Evolutionary conservation across 2,888 invertebrate species (phyloP).

Genomic region (Orchestes rusci): DNA sequence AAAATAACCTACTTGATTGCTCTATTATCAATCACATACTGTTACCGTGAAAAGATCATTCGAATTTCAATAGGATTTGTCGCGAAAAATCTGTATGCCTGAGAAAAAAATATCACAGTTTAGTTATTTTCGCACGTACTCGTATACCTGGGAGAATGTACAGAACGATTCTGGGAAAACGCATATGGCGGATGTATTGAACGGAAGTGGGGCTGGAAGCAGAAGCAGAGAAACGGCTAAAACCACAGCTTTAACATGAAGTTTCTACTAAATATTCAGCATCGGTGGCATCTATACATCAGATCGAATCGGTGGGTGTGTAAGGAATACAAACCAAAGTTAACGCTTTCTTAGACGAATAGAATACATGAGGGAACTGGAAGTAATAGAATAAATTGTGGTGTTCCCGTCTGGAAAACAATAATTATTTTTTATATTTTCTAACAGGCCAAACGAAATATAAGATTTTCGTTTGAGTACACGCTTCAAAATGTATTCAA

Average conservation of each 20-base stretch:
- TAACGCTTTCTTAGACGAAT: slow-evolving; percentile 22
- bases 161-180: slow-evolving; percentile 24
- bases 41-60: too few species aligned
- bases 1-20: too few species aligned
- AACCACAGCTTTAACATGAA: slow-evolving; percentile 26
- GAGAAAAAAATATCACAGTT: slow-evolving; percentile 19
- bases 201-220: slow-evolving; percentile 20
- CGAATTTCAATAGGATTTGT: slow-evolving; percentile 5
- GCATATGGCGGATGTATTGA: slow-evolving; percentile 24
- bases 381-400: slow-evolving; percentile 25
- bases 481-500: too few species aligned
- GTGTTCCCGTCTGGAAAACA: slow-evolving; percentile 23
- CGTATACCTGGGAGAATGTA: slow-evolving; percentile 24
- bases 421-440: slow-evolving; percentile 7
- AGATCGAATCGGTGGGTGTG: slow-evolving; percentile 23
- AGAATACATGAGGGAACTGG: slow-evolving; percentile 23
- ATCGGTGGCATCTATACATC: slow-evolving; percentile 26
- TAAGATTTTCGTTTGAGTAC: too few species aligned
- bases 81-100: background rate
- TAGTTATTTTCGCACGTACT: slow-evolving; percentile 23
- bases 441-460: background rate
- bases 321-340: slow-evolving; percentile 24
- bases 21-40: too few species aligned
- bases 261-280: slow-evolving; percentile 26
- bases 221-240: slow-evolving; percentile 21